Evolutionary conservation across 2,888 invertebrate species (phyloP), one percentile per base, ranked within the genome.

Genomic region (Lottia gigantea): DNA sequence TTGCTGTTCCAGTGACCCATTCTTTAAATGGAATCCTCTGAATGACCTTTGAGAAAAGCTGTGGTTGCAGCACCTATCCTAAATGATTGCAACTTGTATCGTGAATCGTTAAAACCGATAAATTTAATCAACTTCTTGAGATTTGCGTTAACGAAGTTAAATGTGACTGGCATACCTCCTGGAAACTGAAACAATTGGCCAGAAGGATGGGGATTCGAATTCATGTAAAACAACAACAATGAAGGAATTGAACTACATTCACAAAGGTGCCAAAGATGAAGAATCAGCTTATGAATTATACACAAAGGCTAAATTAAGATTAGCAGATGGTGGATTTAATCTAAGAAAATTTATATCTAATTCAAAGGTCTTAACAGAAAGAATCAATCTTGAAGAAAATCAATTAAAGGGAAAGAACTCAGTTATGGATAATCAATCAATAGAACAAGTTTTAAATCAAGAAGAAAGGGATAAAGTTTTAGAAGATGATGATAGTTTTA

Each of bases 231-330:
- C n/a, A n/a, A n/a, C n/a, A n/a, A n/a, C n/a, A n/a, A n/a, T n/a
- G n/a, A n/a, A n/a, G n/a, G n/a, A n/a, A n/a, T n/a, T n/a, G n/a
- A n/a, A n/a, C n/a, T n/a, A n/a, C n/a, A n/a, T n/a, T n/a, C n/a
- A n/a, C n/a, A n/a, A n/a, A n/a, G 49, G 49, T n/a, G 49, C 49
- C n/a, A 49, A 49, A 19, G n/a, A 49, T 49, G 49, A n/a, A n/a
- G n/a, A n/a, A n/a, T n/a, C n/a, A n/a, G n/a, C n/a, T n/a, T n/a
- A n/a, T n/a, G n/a, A n/a, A n/a, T n/a, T n/a, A n/a, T n/a, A n/a
- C n/a, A n/a, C n/a, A 49, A n/a, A 49, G 15, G 49, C 49, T n/a
- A 49, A 49, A 19, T 49, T 19, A 15, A 19, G 11, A 49, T 49
- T 49, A 19, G 49, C 49, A 49, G 49, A 49, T 14, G 49, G 49